Evolutionary conservation across 2,113 vertebrate genomes (phyloP), one percentile per base, ranked within the genome.

Genomic region (Phalacrocorax pelagicus): DNA sequence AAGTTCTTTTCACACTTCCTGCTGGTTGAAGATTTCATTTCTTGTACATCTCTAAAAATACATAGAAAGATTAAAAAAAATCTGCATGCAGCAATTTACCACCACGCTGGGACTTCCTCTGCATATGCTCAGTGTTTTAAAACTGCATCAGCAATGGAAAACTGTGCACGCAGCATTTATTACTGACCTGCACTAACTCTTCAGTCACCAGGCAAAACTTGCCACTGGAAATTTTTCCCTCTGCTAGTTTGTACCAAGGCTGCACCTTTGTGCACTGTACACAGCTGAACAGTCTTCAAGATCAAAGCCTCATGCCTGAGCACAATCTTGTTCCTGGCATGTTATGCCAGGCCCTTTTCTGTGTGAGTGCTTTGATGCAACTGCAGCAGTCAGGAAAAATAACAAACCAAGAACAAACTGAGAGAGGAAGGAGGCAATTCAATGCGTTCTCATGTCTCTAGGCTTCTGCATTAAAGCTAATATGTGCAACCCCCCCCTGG

Each of bases 31-130:
- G 81, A 81, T 75, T 91, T 92, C 21, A 73, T 96, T 95, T 86
- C 86, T 95, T 84, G 30, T 82, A 52, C 71, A 34, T 92, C n/a
- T 94, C 94, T 97, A 96, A 96, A 97, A 96, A 97, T 96, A 92
- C 17, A 59, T 5, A 40, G 73, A 70, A 90, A 84, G 59, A 90
- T 44, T 63, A 69, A 67, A 38, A 74, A 74, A 63, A 67, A 23
- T 34, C 69, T 90, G 42, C 29, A 67, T 63, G 81, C 57, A 79
- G 92, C 84, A 93, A 51, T 79, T 96, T 83, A 55, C 61, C 69
- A 42, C 69, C 40, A 63, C 38, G 70, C 13, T 15, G 69, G 70
- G 49, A 88, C 82, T 89, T 97, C 84, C 91, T 96, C 79, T 94
- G 71, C 87, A 32, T 88, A 87, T 85, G 86, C 57, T 93, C 80